Evolutionary conservation across 2,888 invertebrate genomes (phyloP).

Genomic region (Actias luna): DNA sequence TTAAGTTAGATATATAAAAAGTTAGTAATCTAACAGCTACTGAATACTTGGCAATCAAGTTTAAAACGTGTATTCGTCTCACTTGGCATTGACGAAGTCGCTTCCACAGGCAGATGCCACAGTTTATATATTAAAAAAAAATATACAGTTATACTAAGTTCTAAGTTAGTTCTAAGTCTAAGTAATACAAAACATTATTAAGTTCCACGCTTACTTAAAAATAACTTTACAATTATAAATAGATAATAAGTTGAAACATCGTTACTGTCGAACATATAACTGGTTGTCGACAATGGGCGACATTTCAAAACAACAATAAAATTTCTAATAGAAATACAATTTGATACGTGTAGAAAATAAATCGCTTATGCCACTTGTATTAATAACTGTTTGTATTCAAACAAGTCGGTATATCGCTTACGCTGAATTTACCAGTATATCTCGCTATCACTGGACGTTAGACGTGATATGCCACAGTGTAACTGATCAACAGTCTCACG

Average conservation of each 20-base stretch:
- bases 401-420: conserved; percentile 6
- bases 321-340: conserved; percentile 7
- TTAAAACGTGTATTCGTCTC: no score
- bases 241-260: background rate
- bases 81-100: no score
- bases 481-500: background rate
- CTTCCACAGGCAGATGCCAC: no score
- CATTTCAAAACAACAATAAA: conserved; percentile 2
- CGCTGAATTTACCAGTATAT: background rate
- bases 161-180: no score
- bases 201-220: no score
- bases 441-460: background rate
- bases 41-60: no score
- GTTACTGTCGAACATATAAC: background rate
- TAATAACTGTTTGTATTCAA: conserved; percentile 12
- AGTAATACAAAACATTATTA: no score
- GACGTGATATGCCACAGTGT: background rate
- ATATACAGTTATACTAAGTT: no score
- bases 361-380: conserved; percentile 7
- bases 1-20: no score
- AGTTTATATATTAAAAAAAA: no score
- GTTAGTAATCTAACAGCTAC: no score
- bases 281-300: conserved; percentile 7
- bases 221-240: no score
- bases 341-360: conserved; percentile 1